Percentiles rank a stretch among this genome's conserved stretches.
These are phyloP conservation scores for Colius striatus DNA, from an alignment of 2,113 vertebrate genomes.

Conservation along the genomic window DNA sequence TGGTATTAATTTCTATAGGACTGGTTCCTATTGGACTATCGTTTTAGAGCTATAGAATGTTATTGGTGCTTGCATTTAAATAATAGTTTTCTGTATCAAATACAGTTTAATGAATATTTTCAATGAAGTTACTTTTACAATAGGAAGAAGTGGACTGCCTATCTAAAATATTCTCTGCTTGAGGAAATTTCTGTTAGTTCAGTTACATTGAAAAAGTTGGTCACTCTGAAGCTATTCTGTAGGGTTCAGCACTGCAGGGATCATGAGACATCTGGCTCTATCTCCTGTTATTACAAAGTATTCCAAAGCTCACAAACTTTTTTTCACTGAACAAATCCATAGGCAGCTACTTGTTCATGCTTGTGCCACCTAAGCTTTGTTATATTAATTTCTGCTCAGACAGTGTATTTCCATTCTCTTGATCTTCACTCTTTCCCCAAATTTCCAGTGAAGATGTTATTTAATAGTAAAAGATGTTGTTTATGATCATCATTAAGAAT, in stretches of 20 bases:
- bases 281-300: background rate
- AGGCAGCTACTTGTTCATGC: background rate
- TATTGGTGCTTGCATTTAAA: background rate
- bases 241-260: background rate
- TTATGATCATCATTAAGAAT: background rate
- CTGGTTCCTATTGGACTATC: background rate
- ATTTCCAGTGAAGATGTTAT: background rate
- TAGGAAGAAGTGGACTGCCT: background rate
- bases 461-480: background rate
- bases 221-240: background rate
- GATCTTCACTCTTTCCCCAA: background rate
- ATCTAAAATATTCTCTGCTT: background rate
- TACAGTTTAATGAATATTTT: background rate
- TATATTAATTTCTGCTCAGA: background rate
- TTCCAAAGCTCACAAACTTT: background rate
- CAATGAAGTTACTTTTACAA: background rate
- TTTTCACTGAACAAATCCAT: background rate
- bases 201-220: background rate
- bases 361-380: background rate
- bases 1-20: background rate
- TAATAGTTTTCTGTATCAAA: background rate
- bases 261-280: background rate
- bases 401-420: background rate
- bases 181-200: background rate
- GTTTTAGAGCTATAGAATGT: background rate